Evolutionary conservation across 1,140 invertebrate species (phyloP).

Genomic region (Drosophila trapezifrons): DNA sequence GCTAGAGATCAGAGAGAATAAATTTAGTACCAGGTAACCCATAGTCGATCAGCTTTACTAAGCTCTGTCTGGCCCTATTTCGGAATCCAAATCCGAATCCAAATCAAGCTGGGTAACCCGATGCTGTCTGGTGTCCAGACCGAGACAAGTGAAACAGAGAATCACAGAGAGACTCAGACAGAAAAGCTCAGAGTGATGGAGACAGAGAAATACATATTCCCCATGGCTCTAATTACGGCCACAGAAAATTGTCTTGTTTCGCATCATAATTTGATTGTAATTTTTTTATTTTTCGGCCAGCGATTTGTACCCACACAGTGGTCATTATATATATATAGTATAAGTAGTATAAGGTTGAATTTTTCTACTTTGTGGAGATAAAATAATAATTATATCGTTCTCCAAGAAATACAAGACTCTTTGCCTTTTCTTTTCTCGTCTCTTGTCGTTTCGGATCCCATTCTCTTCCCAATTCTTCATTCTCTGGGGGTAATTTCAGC

Average conservation of each 20-base stretch:
- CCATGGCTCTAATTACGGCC: conserved; percentile 57
- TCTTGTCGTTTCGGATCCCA: background rate
- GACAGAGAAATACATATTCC: conserved; percentile 23
- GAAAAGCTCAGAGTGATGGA: conserved; percentile 16
- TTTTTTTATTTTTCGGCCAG: conserved; percentile 38
- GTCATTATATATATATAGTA: conserved; percentile 17
- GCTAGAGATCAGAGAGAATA: too few relatives aligned
- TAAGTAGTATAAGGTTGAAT: conserved; percentile 12
- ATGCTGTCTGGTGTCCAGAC: conserved; percentile 31
- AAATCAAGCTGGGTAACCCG: conserved; percentile 49
- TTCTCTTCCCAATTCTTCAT: conserved; percentile 2
- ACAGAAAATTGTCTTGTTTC: conserved; percentile 49
- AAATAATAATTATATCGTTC: conserved; percentile 60
- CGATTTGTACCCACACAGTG: conserved; percentile 46
- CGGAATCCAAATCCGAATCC: conserved; percentile 58
- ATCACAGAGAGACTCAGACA: conserved; percentile 11
- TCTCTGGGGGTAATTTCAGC: conserved; percentile 63
- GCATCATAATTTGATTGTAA: conserved; percentile 50
- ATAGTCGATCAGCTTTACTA: background rate
- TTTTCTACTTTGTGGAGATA: conserved; percentile 40
- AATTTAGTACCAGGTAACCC: background rate
- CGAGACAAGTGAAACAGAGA: conserved; percentile 44
- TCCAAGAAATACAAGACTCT: conserved; percentile 5
- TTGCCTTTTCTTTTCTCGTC: background rate
- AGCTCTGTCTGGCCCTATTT: conserved; percentile 53